phyloP scores from a whole-genome alignment of 1,140 invertebrate genomes.

The Reticulitermes speratus region DNA sequence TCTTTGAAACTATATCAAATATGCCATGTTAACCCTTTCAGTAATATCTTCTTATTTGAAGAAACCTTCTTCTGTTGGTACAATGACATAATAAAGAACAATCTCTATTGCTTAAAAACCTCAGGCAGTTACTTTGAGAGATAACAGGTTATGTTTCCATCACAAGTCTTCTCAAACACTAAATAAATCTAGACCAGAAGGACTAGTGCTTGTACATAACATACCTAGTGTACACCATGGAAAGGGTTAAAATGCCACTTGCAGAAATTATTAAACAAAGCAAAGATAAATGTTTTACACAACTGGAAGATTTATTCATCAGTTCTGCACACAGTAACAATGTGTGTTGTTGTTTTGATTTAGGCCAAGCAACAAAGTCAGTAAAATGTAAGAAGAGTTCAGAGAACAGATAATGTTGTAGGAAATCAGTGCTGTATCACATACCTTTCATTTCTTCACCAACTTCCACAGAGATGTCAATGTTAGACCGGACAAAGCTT shows the following conservation, averaged over 20 bases:
- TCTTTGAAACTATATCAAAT: no score
- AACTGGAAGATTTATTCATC: background rate
- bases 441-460: background rate
- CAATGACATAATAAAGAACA: no score
- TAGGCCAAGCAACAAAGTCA: background rate
- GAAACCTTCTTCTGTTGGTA: no score
- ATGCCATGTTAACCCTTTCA: no score
- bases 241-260: background rate
- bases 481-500: background rate
- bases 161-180: no score
- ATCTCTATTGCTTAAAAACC: no score
- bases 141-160: no score
- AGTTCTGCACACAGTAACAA: background rate
- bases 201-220: no score
- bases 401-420: background rate
- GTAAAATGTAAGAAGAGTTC: background rate
- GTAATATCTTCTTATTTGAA: no score
- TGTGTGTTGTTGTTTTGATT: background rate
- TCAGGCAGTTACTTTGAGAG: no score
- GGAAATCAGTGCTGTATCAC: background rate
- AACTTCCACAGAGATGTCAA: background rate
- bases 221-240: no score
- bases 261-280: background rate
- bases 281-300: background rate
- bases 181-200: no score